Base-by-base conservation (phyloP, 2,888 invertebrate genomes). In the Drosophila maculinotata region DNA sequence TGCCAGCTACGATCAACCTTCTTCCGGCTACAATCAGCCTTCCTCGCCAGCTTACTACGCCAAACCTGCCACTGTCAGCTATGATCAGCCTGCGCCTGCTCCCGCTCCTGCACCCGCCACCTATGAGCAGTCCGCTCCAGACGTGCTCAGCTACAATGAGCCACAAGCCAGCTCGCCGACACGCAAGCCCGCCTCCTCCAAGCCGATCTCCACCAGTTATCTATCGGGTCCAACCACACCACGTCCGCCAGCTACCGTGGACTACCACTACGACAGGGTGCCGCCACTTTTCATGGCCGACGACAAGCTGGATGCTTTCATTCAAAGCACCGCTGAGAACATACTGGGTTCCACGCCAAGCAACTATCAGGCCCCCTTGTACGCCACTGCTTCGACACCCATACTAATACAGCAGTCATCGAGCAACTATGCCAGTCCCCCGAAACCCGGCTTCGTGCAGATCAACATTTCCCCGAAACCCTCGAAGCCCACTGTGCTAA, bases 181-280 rank as follows among this genome's bases (percentile, higher is more conserved):
- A 1, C 85, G 88, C 9, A 85, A 79, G 3, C 84, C 84, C 1
- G 76, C 42, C 41, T 79, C 82, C 28, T 60, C 72, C n/a, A 81
- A 81, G 35, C 92, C 92, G 1, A 90, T 91, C n/a, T 90, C 92
- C 3, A 93, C 92, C 1, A 92, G 92, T 49, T 92, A 92, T 52
- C 90, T 93, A 6, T 90, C 92, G 1, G 90, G 93, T 23, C 93
- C 93, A 1, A 92, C 92, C 7, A 92, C 93, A 76, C 92, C 93
- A 74, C 92, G 92, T 80, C 92, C 93, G 75, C 93, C 94, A 0
- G 82, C 89, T 38, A 79, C 88, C 1, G 81, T 88, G 3, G 79
- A 72, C 1, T 86, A 90, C 2, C 87, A 89, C 44, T 87, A 87
- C 31, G 79, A 85, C 14, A 86, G 85, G 39, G 81, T 89, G 15